phyloP scores from a whole-genome alignment of 1,140 invertebrate species.

The Patella vulgata region DNA sequence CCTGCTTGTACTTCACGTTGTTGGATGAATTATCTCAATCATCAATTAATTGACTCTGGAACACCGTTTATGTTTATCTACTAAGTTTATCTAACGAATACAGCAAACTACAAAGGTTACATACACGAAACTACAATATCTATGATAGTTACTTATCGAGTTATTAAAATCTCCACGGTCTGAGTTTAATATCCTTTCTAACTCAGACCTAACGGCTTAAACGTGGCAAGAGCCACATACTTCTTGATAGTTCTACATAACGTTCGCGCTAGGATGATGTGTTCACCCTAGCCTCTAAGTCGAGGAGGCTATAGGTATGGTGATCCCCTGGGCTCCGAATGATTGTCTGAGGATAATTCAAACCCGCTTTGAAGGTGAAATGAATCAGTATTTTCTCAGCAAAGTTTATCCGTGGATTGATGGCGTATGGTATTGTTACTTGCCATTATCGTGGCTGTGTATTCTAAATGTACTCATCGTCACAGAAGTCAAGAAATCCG shows the following conservation, averaged over 20 bases:
- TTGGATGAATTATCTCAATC: too few species aligned
- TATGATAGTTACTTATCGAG: too few species aligned
- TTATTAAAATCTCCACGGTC: too few species aligned
- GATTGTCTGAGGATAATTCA: too few species aligned
- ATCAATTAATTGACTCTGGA: too few species aligned
- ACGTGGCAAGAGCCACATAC: constrained; percentile 21
- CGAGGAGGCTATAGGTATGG: too few species aligned
- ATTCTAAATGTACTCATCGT: constrained; percentile 14
- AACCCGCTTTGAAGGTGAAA: neutral
- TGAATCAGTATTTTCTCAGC: constrained; percentile 8
- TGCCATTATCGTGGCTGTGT: constrained; percentile 8
- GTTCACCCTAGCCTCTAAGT: too few species aligned
- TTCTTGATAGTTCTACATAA: constrained; percentile 1
- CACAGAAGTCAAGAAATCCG: neutral
- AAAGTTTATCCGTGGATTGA: constrained; percentile 22
- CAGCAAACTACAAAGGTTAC: too few species aligned
- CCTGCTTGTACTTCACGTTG: too few species aligned
- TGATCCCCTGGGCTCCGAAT: neutral
- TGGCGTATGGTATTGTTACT: constrained; percentile 9
- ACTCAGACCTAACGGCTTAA: constrained; percentile 7
- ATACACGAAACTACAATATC: too few species aligned
- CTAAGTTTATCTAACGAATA: too few species aligned
- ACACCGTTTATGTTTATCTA: too few species aligned
- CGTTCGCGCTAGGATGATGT: neutral
- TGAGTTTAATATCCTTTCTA: neutral